Evolutionary conservation across 2,113 vertebrate species (phyloP), one percentile per base, ranked within the genome.

Genomic region (Sylvilagus bachmani): DNA sequence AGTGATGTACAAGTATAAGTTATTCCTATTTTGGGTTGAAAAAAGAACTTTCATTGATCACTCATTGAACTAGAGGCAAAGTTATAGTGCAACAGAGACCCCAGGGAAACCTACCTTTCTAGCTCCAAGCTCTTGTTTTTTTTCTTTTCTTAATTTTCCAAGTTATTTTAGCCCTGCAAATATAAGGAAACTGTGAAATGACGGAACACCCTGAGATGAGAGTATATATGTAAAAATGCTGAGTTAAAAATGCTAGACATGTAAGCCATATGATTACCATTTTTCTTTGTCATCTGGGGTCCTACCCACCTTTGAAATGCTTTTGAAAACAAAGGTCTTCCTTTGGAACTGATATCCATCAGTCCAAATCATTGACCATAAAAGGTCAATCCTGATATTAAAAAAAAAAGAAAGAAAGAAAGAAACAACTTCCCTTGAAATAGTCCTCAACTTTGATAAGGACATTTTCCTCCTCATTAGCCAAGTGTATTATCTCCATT

Each of bases 321-420:
- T 92, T 96, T 96, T 77, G 55, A 84, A 96, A 88, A 70, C 10
- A 25, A 58, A 4, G 83, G 14, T 61, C 69, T 64, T 77, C 21
- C 75, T 75, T 92, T 89, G 69, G 31, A 96, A 93, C 53, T 77
- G 13, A 66, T 91, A 80, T 73, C 53, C 91, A 71, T 51, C 0
- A 1, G 27, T 81, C 64, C 38, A 95, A 95, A 95, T 93, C 69
- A 83, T 93, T 92, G 92, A 89, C 19, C 49, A 58, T 62, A 66
- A 53, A 77, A 88, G 58, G 73, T 90, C 58, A 78, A 90, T 89
- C 67, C 91, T 94, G 62, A 44, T 58, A 49, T 78, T 93, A 96
- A 93, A 94, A 93, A 61, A 67, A 95, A 84, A 93, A 96, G 91
- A 94, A 93, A 61, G 62, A 95, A 71, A 44, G 44, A 44, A 44